phyloP scores from a whole-genome alignment of 2,797 vertebrate genomes.

The Cygnus olor region DNA sequence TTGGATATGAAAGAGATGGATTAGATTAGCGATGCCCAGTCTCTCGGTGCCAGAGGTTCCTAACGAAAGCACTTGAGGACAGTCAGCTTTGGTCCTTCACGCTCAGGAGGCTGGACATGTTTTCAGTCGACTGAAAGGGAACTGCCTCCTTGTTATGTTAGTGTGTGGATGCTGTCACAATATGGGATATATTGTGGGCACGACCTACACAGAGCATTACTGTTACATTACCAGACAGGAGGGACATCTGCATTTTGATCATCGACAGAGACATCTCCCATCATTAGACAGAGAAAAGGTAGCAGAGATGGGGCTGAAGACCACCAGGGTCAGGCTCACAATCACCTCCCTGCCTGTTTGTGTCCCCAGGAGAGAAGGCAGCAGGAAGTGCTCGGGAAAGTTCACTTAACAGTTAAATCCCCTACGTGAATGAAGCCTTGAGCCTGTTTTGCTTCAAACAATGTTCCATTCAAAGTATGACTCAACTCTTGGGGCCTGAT shows the following conservation, averaged over 20 bases:
- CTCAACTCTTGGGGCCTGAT: constrained; percentile 36
- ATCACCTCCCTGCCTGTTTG: not conserved
- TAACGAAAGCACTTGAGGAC: not conserved
- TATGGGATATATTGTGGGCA: not conserved
- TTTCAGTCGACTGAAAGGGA: not conserved
- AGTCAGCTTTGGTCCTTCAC: not conserved
- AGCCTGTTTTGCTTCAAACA: constrained; percentile 60
- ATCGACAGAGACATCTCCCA: not conserved
- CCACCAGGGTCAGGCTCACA: not conserved
- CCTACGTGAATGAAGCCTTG: constrained; percentile 1
- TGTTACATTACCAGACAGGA: not conserved
- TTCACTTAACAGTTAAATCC: constrained; percentile 38
- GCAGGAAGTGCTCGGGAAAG: not conserved
- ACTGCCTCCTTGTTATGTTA: not conserved
- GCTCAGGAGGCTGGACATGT: not conserved
- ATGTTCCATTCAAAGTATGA: constrained; percentile 55
- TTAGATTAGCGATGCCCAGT: not conserved
- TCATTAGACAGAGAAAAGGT: not conserved
- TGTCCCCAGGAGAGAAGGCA: not conserved
- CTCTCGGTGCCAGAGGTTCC: not conserved
- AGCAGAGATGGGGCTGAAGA: not conserved
- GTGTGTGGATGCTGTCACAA: not conserved
- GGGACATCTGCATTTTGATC: not conserved
- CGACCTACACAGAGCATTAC: not conserved
- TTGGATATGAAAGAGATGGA: not conserved